Conservation (phyloP, 2,113 vertebrate genomes). For the Chloropsis hardwickii region DNA sequence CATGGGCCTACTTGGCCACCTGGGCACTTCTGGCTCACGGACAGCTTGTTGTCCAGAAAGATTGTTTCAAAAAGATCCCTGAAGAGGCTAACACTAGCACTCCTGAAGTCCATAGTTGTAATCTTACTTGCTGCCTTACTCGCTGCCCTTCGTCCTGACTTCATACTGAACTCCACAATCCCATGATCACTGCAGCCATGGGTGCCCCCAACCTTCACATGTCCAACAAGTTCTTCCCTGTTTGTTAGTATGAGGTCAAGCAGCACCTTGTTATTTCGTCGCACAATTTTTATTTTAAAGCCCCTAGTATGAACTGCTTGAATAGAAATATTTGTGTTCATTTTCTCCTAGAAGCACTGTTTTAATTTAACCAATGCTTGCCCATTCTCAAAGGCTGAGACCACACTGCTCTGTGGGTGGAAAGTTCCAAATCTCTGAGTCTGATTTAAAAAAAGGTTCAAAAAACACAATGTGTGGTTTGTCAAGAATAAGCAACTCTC, state of each 20-base stretch:
- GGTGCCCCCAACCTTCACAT: neutral
- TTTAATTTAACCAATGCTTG: neutral
- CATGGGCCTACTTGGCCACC: fast-evolving
- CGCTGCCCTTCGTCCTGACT: neutral
- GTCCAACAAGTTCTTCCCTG: neutral
- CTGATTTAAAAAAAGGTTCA: neutral
- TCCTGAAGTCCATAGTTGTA: neutral
- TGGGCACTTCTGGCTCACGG: neutral
- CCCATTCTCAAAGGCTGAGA: neutral
- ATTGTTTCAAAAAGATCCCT: neutral
- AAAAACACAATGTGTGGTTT: neutral
- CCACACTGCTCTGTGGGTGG: neutral
- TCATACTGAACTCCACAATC: neutral
- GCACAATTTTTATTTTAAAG: neutral
- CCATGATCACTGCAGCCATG: neutral
- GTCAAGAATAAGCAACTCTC: neutral
- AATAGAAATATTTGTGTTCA: neutral
- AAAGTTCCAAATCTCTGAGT: neutral
- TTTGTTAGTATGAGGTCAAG: neutral
- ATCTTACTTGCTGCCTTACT: neutral
- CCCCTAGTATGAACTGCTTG: neutral
- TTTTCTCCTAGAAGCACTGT: neutral
- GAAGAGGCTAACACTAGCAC: fast-evolving
- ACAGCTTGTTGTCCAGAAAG: neutral
- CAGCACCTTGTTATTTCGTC: neutral